phyloP scores from a whole-genome alignment of 2,888 invertebrate species.

The Eilema griseolum region DNA sequence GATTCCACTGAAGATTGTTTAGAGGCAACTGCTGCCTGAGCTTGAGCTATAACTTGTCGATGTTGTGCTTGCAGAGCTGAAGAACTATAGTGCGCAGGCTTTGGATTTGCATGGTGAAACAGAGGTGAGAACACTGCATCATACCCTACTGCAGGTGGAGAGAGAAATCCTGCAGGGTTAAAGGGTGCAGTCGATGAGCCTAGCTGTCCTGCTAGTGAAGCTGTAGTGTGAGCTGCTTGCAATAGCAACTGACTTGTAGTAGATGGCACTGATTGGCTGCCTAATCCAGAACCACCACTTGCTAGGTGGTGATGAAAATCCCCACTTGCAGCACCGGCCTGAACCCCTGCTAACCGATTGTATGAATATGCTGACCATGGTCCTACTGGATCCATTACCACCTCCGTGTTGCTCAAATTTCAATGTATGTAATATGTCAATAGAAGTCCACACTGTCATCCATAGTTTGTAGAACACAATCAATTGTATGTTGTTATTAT shows the following conservation, averaged over 20 bases:
- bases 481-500: slow-evolving; percentile 67
- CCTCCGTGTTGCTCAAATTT: slow-evolving; percentile 80
- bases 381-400: slow-evolving; percentile 95
- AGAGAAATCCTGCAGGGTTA: slow-evolving; percentile 91
- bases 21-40: slow-evolving; percentile 85
- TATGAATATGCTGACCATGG: slow-evolving; percentile 95
- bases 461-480: slow-evolving; percentile 80
- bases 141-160: slow-evolving; percentile 92
- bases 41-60: slow-evolving; percentile 89
- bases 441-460: slow-evolving; percentile 85
- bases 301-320: slow-evolving; percentile 90
- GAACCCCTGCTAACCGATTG: slow-evolving; percentile 92
- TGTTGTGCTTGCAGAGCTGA: slow-evolving; percentile 88
- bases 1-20: slow-evolving; percentile 86
- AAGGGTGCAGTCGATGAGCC: slow-evolving; percentile 89
- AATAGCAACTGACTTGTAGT: slow-evolving; percentile 90
- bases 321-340: slow-evolving; percentile 89
- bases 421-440: slow-evolving; percentile 82
- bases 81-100: slow-evolving; percentile 91
- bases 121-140: slow-evolving; percentile 94
- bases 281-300: slow-evolving; percentile 85
- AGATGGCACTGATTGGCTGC: slow-evolving; percentile 87
- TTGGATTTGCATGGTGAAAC: slow-evolving; percentile 92
- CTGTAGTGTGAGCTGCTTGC: slow-evolving; percentile 88
- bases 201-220: slow-evolving; percentile 88